A percentile compares a stretch with the other conserved stretches of the same genome.
Conservation (phyloP, 2,888 invertebrate species). For the Bedellia somnulentella region DNA sequence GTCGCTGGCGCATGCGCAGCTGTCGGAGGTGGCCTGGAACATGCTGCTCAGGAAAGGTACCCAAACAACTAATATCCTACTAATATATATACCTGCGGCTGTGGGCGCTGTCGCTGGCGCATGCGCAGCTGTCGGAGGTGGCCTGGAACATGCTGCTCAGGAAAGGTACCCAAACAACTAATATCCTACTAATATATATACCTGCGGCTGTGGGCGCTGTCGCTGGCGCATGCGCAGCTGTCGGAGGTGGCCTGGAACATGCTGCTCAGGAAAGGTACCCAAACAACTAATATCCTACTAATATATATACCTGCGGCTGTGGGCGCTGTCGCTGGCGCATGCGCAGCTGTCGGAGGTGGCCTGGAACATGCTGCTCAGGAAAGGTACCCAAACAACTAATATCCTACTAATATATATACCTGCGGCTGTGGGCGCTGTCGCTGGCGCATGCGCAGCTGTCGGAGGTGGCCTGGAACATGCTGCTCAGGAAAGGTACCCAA, state of each 20-base stretch:
- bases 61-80: neutral
- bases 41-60: constrained; percentile 84
- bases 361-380: constrained; percentile 89
- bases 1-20: constrained; percentile 95
- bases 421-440: constrained; percentile 98
- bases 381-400: constrained; percentile 43
- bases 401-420: neutral
- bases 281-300: neutral
- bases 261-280: constrained; percentile 77
- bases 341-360: constrained; percentile 92
- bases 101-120: constrained; percentile 98
- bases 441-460: constrained; percentile 95
- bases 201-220: constrained; percentile 99
- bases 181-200: neutral
- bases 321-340: constrained; percentile 98
- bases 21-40: constrained; percentile 90
- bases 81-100: too few species aligned
- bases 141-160: constrained; percentile 92
- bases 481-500: constrained; percentile 70
- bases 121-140: constrained; percentile 91
- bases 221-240: constrained; percentile 94
- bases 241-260: constrained; percentile 93
- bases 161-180: constrained; percentile 49
- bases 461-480: constrained; percentile 94
- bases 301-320: too few species aligned